Percentiles rank a stretch among this genome's conserved stretches.
These are phyloP conservation scores for Tokudaia tokunoshimensis DNA, from an alignment of 2,797 vertebrate species.

Conservation along the genomic window DNA sequence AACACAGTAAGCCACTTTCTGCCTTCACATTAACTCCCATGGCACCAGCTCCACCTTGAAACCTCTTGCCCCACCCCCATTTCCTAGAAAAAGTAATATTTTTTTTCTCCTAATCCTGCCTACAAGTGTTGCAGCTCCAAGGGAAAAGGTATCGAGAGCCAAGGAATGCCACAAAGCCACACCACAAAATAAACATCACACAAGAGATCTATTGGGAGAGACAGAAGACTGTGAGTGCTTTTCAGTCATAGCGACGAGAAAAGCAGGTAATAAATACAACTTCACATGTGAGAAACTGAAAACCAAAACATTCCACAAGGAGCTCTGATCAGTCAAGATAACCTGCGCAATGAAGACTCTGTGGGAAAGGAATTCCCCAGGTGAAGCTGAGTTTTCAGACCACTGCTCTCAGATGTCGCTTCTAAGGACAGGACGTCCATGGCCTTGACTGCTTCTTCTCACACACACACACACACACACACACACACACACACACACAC, in stretches of 20 bases:
- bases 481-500: too few relatives aligned
- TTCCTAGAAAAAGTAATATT: background rate
- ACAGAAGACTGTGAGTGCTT: background rate
- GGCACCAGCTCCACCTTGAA: background rate
- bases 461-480: too few relatives aligned
- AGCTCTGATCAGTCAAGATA: background rate
- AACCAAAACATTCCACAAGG: background rate
- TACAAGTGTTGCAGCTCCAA: background rate
- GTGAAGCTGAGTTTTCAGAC: background rate
- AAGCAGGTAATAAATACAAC: background rate
- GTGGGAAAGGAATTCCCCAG: background rate
- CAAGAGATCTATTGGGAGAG: background rate
- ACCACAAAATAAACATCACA: background rate
- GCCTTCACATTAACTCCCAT: background rate
- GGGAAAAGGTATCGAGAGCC: background rate
- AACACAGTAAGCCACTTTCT: background rate
- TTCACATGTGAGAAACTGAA: background rate
- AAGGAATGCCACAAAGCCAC: background rate
- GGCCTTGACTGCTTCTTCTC: background rate
- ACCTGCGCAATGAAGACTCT: background rate
- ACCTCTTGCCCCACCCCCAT: background rate
- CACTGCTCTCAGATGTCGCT: background rate
- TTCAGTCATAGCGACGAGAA: background rate
- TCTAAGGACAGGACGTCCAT: background rate
- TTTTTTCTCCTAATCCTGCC: background rate